Conservation (phyloP, 1,140 invertebrate species). For the Polypedilum vanderplanki region DNA sequence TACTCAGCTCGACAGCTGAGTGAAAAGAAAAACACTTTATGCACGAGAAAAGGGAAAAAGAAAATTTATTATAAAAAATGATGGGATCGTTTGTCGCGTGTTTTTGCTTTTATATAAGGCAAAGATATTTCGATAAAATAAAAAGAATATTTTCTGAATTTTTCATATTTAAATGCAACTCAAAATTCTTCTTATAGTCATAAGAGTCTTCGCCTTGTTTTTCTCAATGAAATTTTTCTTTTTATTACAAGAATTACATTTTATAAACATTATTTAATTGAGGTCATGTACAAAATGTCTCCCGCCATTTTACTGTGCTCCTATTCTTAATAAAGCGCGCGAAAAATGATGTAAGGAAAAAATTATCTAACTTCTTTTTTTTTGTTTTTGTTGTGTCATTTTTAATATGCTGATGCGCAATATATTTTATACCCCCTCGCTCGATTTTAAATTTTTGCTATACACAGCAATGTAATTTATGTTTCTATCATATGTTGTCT, state of each 20-base stretch:
- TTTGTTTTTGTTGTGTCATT: background rate
- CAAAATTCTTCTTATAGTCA: too few species aligned
- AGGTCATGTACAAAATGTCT: background rate
- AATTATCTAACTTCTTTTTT: too few species aligned
- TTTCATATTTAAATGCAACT: too few species aligned
- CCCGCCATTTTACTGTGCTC: background rate
- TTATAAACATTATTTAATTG: constrained; percentile 20
- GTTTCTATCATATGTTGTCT: background rate
- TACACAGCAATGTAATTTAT: constrained; percentile 9
- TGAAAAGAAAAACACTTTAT: background rate
- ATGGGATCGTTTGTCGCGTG: background rate
- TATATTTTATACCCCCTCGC: too few species aligned
- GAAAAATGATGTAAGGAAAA: too few species aligned
- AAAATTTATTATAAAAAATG: background rate
- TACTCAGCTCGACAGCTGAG: background rate
- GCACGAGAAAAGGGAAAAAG: background rate
- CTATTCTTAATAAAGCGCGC: too few species aligned
- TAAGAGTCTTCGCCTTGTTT: background rate
- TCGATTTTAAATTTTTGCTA: too few species aligned
- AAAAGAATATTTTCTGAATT: too few species aligned
- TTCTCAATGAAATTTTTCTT: background rate
- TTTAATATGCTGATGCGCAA: background rate
- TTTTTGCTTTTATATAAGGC: background rate
- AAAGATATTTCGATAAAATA: too few species aligned
- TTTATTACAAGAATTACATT: background rate